phyloP scores from a whole-genome alignment of 2,888 invertebrate genomes.

The Diogma glabrata region DNA sequence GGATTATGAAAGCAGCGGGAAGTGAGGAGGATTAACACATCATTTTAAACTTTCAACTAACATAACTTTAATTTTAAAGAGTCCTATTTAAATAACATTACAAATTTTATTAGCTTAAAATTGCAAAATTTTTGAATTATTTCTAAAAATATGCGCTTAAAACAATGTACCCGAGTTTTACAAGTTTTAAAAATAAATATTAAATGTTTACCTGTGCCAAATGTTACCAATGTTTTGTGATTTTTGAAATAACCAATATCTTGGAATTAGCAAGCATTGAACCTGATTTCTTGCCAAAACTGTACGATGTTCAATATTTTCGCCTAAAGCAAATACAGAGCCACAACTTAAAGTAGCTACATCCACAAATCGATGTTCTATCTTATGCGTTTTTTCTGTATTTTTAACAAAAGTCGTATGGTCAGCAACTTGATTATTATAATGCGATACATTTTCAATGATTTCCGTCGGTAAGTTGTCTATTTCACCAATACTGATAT shows the following conservation, averaged over 20 bases:
- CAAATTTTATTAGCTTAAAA: no score
- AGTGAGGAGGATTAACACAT: no score
- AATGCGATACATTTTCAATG: background rate
- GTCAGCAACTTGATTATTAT: background rate
- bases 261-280: slow-evolving; percentile 55
- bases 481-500: background rate
- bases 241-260: slow-evolving; percentile 53
- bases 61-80: no score
- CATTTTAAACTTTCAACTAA: no score
- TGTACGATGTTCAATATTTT: slow-evolving; percentile 52
- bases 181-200: background rate
- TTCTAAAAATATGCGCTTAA: no score
- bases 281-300: slow-evolving; percentile 52
- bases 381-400: background rate
- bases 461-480: slow-evolving; percentile 5
- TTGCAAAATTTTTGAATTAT: no score
- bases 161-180: background rate
- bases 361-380: slow-evolving; percentile 31
- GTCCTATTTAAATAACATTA: no score
- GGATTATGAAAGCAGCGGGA: no score
- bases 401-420: background rate
- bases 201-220: slow-evolving; percentile 27
- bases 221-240: slow-evolving; percentile 33
- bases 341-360: slow-evolving; percentile 31
- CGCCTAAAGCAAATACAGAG: slow-evolving; percentile 53